Percentiles rank a stretch among this genome's conserved stretches.
These are phyloP conservation scores for Aelia acuminata DNA, from an alignment of 2,888 invertebrate species.

Conservation along the genomic window DNA sequence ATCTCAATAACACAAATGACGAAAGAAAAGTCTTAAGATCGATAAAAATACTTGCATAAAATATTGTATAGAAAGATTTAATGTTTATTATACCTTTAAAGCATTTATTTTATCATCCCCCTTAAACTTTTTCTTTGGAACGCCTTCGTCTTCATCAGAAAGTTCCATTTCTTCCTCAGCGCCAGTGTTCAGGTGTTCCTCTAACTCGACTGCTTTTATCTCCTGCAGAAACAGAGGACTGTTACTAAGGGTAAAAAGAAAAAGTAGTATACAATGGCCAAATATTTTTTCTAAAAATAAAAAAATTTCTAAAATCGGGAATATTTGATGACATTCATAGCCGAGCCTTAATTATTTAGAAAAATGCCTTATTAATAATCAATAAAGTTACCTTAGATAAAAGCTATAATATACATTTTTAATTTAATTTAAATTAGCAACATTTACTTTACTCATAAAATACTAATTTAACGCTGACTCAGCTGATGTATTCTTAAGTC, in stretches of 20 bases:
- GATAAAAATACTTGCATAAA: too few relatives aligned
- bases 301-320: background rate
- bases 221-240: slow-evolving; percentile 72
- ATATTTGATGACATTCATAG: background rate
- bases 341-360: slow-evolving; percentile 8
- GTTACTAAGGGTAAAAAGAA: background rate
- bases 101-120: slow-evolving; percentile 67
- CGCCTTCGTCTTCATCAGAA: slow-evolving; percentile 71
- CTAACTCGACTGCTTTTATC: slow-evolving; percentile 78
- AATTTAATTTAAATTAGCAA: background rate
- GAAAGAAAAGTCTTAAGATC: too few relatives aligned
- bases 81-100: slow-evolving; percentile 65
- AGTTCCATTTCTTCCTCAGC: slow-evolving; percentile 91
- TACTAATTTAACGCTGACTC: background rate
- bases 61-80: too few relatives aligned
- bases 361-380: background rate
- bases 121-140: slow-evolving; percentile 67
- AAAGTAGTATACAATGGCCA: background rate
- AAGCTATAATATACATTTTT: too few relatives aligned
- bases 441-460: background rate
- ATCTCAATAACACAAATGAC: too few relatives aligned
- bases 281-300: background rate
- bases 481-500: background rate
- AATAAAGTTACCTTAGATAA: too few relatives aligned
- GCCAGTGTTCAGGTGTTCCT: slow-evolving; percentile 75